Evolutionary conservation across 2,113 vertebrate species (phyloP).

Genomic region (Perccottus glenii): DNA sequence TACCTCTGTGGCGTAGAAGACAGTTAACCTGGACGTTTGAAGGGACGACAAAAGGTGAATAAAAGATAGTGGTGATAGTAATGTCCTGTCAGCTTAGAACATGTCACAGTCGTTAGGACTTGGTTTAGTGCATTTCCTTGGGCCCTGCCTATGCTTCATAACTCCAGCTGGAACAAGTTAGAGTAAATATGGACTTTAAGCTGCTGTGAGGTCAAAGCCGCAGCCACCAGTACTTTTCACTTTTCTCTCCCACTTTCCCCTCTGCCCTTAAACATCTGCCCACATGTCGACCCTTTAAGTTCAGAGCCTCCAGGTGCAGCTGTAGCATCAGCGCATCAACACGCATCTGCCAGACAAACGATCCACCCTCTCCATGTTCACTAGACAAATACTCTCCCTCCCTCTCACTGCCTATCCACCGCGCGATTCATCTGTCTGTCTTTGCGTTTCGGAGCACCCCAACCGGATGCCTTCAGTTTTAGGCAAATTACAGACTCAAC

Average conservation of each 20-base stretch:
- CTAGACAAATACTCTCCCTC: slow-evolving; percentile 74
- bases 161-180: slow-evolving; percentile 38
- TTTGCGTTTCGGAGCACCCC: slow-evolving; percentile 53
- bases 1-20: slow-evolving; percentile 55
- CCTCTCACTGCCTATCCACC: slow-evolving; percentile 68
- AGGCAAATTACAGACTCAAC: slow-evolving; percentile 75
- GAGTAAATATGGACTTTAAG: slow-evolving; percentile 40
- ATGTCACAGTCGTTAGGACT: slow-evolving; percentile 54
- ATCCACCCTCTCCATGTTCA: slow-evolving; percentile 74
- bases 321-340: slow-evolving; percentile 62
- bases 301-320: slow-evolving; percentile 57
- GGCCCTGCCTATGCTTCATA: slow-evolving; percentile 45
- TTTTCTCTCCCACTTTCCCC: slow-evolving; percentile 37
- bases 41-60: slow-evolving; percentile 16
- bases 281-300: slow-evolving; percentile 52
- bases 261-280: slow-evolving; percentile 51
- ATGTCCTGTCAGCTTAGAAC: slow-evolving; percentile 34
- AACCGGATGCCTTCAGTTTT: slow-evolving; percentile 72
- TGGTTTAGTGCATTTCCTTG: slow-evolving; percentile 53
- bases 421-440: slow-evolving; percentile 69
- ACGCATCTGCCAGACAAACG: slow-evolving; percentile 74
- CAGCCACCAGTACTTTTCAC: slow-evolving; percentile 49
- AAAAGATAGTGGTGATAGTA: slow-evolving; percentile 32
- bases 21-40: slow-evolving; percentile 65
- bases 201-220: slow-evolving; percentile 57